Evolutionary conservation across 1,140 invertebrate genomes (phyloP).

Genomic region (Apis laboriosa): DNA sequence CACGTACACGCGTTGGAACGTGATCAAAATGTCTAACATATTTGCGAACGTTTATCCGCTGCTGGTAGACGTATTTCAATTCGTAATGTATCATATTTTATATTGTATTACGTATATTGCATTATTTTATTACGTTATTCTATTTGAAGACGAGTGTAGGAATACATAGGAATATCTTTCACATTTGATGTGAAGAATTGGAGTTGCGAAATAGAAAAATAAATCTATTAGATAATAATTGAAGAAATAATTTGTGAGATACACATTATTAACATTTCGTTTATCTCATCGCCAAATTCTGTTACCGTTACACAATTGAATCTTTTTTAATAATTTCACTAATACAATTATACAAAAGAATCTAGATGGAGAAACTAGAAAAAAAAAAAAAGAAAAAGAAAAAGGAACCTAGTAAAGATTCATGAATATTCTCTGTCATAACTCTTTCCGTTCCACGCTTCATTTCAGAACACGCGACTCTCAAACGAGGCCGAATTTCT

Average conservation of each 20-base stretch:
- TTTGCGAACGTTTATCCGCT: neutral
- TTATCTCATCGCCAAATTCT: too few relatives aligned
- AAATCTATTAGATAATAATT: too few relatives aligned
- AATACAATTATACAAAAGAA: too few relatives aligned
- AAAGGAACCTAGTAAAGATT: neutral
- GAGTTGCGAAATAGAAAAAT: too few relatives aligned
- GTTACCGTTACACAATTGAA: too few relatives aligned
- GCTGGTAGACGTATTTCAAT: neutral
- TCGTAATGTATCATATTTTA: neutral
- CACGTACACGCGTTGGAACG: conserved; percentile 9
- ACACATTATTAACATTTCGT: too few relatives aligned
- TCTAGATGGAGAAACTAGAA: neutral
- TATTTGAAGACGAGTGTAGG: too few relatives aligned
- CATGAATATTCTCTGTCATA: neutral
- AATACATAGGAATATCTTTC: too few relatives aligned
- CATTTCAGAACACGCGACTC: conserved; percentile 2
- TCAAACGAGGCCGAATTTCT: neutral
- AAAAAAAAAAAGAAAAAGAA: neutral
- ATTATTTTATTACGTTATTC: too few relatives aligned
- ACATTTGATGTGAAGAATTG: too few relatives aligned
- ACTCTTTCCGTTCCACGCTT: neutral
- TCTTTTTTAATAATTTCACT: neutral
- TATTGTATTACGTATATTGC: neutral
- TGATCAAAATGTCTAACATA: conserved; percentile 33
- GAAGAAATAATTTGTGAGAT: too few relatives aligned